Evolutionary conservation across 1,140 invertebrate genomes (phyloP).

Genomic region (Cotesia glomerata): DNA sequence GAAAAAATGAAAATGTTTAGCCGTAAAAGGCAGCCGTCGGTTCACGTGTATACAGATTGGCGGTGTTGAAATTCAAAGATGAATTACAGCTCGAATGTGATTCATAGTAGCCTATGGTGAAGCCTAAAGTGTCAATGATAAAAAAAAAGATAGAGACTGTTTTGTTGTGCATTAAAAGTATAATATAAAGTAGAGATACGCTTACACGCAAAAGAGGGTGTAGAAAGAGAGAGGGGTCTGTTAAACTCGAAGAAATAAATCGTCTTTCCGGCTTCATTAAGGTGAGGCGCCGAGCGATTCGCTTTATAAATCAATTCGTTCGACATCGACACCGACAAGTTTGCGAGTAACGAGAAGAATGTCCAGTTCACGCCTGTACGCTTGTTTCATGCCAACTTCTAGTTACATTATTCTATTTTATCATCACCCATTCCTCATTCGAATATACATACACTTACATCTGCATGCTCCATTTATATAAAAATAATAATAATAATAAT

Average conservation of each 20-base stretch:
- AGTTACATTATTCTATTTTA: neutral
- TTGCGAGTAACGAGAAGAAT: slow-evolving; percentile 22
- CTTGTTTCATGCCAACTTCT: neutral
- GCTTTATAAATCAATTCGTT: slow-evolving; percentile 22
- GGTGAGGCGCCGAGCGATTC: slow-evolving; percentile 17
- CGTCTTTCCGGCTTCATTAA: slow-evolving; percentile 32
- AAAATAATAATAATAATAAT: too few relatives aligned
- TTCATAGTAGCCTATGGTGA: neutral
- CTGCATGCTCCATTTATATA: too few relatives aligned
- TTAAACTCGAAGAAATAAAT: slow-evolving; percentile 28
- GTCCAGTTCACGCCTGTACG: neutral
- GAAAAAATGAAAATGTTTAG: neutral
- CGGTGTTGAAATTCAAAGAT: neutral
- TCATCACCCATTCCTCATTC: neutral
- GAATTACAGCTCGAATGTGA: slow-evolving; percentile 8
- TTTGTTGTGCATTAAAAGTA: too few relatives aligned
- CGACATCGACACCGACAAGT: slow-evolving; percentile 24
- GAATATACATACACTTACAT: neutral
- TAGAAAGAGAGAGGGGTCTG: neutral
- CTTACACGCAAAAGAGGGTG: neutral
- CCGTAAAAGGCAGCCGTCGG: neutral
- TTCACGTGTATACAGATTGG: neutral
- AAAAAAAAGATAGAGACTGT: neutral
- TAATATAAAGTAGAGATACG: too few relatives aligned
- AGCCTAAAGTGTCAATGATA: neutral